Evolutionary conservation across 2,888 invertebrate genomes (phyloP).

Genomic region (Lomographa bimaculata): DNA sequence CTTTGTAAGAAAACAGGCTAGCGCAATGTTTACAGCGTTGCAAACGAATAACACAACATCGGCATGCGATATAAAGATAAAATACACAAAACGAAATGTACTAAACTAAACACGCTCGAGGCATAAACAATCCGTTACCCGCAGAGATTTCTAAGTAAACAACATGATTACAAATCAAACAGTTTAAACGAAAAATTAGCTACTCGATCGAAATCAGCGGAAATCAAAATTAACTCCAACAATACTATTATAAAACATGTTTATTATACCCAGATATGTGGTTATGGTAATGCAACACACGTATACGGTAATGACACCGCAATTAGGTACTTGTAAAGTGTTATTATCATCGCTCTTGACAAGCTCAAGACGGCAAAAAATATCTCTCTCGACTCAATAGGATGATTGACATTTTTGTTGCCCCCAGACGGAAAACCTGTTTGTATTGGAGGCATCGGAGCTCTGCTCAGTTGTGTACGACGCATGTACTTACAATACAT

Average conservation of each 20-base stretch:
- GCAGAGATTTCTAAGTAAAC: constrained; percentile 21
- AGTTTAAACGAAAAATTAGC: constrained; percentile 20
- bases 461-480: constrained; percentile 34
- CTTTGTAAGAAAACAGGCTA: constrained; percentile 26
- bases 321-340: constrained; percentile 48
- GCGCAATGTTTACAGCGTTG: constrained; percentile 27
- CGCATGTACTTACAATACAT: constrained; percentile 26
- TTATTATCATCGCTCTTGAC: constrained; percentile 49
- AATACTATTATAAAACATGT: constrained; percentile 29
- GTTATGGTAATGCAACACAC: constrained; percentile 48
- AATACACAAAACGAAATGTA: constrained; percentile 26
- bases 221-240: constrained; percentile 27
- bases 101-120: constrained; percentile 13
- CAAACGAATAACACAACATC: constrained; percentile 25
- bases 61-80: constrained; percentile 28
- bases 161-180: constrained; percentile 25
- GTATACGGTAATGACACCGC: constrained; percentile 48
- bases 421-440: constrained; percentile 43
- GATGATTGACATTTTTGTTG: constrained; percentile 55
- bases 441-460: constrained; percentile 32
- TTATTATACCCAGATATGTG: constrained; percentile 35
- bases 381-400: constrained; percentile 43
- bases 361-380: constrained; percentile 45
- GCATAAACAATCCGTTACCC: constrained; percentile 22
- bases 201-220: constrained; percentile 23